Base-by-base conservation (phyloP, 2,797 vertebrate genomes). In the Chromis chromis region DNA sequence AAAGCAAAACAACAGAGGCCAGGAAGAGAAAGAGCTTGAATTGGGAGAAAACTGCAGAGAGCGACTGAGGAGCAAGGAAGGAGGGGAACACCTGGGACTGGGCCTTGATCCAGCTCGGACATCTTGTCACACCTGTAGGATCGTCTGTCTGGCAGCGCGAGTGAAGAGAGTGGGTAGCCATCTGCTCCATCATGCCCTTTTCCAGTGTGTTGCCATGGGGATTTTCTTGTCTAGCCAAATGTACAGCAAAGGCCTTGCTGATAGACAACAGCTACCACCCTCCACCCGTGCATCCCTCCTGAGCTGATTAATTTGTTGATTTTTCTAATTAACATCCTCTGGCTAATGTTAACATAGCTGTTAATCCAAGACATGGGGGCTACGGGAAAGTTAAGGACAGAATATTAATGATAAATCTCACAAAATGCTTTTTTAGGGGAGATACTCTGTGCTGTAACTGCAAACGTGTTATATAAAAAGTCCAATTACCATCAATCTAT, bases 101-200 rank as follows among this genome's bases (percentile, higher is more conserved):
- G 89, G 90, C 88, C 78, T 77, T 78, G 65, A 86, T 93, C 92
- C 89, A 94, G 84, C 62, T 71, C 69, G 74, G 91, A 88, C 90
- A 92, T 92, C 86, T 91, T 92, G 88, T 86, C 86, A 87, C 92
- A 95, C 94, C 94, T 94, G 93, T 94, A 89, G 93, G 89, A 81
- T 84, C 60, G 56, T 80, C 84, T 88, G 82, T 88, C 85, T 89
- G 85, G 88, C 81, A 86, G 71, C 74, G 22, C 1, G 1, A 67
- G 67, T 72, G 76, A 75, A 70, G 73, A 72, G 82, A 76, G 74
- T 66, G 82, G 76, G 74, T 68, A 67, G 76, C 92, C 92, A 93
- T 94, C 92, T 94, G 91, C 82, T 90, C 66, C 62, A 87, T 83
- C 73, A 76, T 86, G 85, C 78, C 83, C 83, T 85, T 83, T 82